phyloP scores from a whole-genome alignment of 2,888 invertebrate species.

The Thymelicus acteon region DNA sequence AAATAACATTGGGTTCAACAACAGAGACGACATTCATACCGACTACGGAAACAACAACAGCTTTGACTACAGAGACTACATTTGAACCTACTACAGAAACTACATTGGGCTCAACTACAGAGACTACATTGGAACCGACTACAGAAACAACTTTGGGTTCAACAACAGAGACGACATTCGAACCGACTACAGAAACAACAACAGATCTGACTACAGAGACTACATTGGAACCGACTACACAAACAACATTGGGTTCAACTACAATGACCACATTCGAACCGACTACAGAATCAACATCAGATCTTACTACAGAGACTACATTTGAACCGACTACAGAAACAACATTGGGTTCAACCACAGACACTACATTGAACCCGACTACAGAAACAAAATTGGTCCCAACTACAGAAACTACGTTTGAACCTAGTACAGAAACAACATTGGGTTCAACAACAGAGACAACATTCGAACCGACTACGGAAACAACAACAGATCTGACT shows the following conservation, averaged over 20 bases:
- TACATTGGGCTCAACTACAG: not conserved
- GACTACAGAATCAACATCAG: not conserved
- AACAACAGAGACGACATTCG: not conserved
- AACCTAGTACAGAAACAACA: not conserved
- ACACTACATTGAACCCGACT: not conserved
- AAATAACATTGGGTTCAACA: not conserved
- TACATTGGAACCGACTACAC: not conserved
- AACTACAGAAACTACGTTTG: not conserved
- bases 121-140: not conserved
- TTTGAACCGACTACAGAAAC: not conserved
- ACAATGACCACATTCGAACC: not conserved
- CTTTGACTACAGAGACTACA: not conserved
- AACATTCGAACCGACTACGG: not conserved
- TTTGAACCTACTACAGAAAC: slow-evolving; percentile 10
- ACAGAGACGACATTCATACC: not conserved
- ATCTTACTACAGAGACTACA: not conserved
- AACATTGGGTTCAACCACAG: not conserved
- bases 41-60: not conserved
- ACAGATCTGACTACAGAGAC: not conserved
- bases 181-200: not conserved
- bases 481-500: not conserved
- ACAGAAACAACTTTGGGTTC: not conserved
- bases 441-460: not conserved
- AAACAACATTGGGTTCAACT: not conserved
- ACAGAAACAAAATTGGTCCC: not conserved